Evolutionary conservation across 2,797 vertebrate genomes (phyloP).

Genomic region (Ctenopoma kingsleyae): DNA sequence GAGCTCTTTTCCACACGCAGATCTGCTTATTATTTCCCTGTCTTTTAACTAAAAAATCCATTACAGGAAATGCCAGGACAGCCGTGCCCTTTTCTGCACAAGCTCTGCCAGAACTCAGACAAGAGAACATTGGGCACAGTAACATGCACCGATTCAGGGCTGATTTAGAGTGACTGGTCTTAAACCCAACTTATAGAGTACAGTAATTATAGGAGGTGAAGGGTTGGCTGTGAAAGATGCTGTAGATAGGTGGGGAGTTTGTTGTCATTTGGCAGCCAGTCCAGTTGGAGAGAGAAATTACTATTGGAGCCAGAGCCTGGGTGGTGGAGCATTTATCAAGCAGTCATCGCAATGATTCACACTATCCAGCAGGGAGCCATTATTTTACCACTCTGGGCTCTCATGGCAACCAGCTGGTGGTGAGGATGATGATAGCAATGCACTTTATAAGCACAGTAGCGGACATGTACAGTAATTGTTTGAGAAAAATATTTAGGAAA

Average conservation of each 20-base stretch:
- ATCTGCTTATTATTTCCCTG: slow-evolving; percentile 80
- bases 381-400: slow-evolving; percentile 57
- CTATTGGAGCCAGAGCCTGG: slow-evolving; percentile 56
- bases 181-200: slow-evolving; percentile 74
- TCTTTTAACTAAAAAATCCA: slow-evolving; percentile 83
- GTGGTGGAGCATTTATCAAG: slow-evolving; percentile 72
- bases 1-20: slow-evolving; percentile 52
- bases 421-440: slow-evolving; percentile 52
- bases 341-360: slow-evolving; percentile 70
- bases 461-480: slow-evolving; percentile 46
- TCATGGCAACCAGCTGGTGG: slow-evolving; percentile 50
- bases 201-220: slow-evolving; percentile 71
- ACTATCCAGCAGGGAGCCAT: slow-evolving; percentile 64
- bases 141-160: slow-evolving; percentile 58
- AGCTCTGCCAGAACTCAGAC: slow-evolving; percentile 72
- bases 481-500: slow-evolving; percentile 40
- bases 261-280: slow-evolving; percentile 73
- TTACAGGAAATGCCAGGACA: slow-evolving; percentile 81
- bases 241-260: slow-evolving; percentile 43
- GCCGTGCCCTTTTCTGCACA: slow-evolving; percentile 79
- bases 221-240: slow-evolving; percentile 42
- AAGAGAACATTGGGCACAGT: slow-evolving; percentile 75
- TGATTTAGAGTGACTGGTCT: slow-evolving; percentile 78
- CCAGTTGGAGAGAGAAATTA: slow-evolving; percentile 63
- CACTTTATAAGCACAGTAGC: slow-evolving; percentile 45